A percentile compares a stretch with the other conserved stretches of the same genome.
phyloP scores from a whole-genome alignment of 2,888 invertebrate genomes.

The Machimus atricapillus region DNA sequence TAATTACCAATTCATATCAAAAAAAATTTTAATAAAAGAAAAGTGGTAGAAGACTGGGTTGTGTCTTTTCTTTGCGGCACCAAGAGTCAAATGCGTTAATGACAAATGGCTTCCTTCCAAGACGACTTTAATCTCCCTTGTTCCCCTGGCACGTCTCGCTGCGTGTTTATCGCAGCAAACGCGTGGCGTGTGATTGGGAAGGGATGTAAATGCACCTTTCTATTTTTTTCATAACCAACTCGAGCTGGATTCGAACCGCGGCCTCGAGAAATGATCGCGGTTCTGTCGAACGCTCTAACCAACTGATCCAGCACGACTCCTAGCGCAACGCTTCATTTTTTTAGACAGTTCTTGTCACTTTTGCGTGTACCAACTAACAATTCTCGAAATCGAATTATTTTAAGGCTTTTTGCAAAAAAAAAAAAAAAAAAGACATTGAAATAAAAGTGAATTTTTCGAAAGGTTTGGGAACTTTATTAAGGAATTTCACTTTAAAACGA shows the following conservation, averaged over 20 bases:
- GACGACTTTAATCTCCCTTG: constrained; percentile 41
- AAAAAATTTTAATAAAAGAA: neutral
- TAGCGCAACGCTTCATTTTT: neutral
- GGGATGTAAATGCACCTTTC: too few species aligned
- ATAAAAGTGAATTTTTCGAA: too few species aligned
- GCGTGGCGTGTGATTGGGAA: constrained; percentile 35
- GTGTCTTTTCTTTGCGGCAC: constrained; percentile 43
- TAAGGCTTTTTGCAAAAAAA: too few species aligned
- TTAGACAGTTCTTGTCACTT: neutral
- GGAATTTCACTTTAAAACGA: too few species aligned
- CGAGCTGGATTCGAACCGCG: neutral
- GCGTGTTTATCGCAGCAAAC: neutral
- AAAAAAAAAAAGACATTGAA: too few species aligned
- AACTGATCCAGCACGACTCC: neutral
- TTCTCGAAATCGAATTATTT: too few species aligned
- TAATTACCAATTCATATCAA: neutral
- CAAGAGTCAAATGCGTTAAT: constrained; percentile 2
- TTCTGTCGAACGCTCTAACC: neutral
- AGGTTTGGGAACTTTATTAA: too few species aligned
- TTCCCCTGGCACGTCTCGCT: constrained; percentile 27
- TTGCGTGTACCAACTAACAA: too few species aligned
- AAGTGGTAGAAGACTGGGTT: neutral
- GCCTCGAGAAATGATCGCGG: neutral
- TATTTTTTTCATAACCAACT: too few species aligned
- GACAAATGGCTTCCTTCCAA: constrained; percentile 44